phyloP scores from a whole-genome alignment of 2,888 invertebrate species.

The Cinara cedri region DNA sequence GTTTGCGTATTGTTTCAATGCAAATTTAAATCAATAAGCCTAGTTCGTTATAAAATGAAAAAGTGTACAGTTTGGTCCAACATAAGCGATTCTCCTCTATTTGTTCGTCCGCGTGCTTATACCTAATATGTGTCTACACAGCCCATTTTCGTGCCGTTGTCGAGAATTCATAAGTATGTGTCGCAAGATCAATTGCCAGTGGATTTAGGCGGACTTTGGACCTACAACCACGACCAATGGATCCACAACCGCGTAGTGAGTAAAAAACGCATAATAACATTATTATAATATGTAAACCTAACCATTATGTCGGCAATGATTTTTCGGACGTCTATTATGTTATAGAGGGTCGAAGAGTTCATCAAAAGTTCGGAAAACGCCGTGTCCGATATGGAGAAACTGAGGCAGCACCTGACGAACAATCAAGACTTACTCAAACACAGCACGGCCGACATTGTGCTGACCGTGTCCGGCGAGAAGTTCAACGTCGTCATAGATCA shows the following conservation, averaged over 20 bases:
- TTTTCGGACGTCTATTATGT: no score
- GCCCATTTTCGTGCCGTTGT: constrained; percentile 74
- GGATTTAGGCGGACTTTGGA: constrained; percentile 75
- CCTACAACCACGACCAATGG: constrained; percentile 78
- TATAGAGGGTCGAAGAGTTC: constrained; percentile 74
- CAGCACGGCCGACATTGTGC: constrained; percentile 68
- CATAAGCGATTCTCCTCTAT: no score
- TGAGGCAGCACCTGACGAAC: constrained; percentile 67
- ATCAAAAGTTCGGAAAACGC: constrained; percentile 69
- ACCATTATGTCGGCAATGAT: no score
- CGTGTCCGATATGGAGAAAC: constrained; percentile 69
- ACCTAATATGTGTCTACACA: constrained; percentile 64
- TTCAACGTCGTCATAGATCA: constrained; percentile 61
- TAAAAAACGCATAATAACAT: constrained; percentile 44
- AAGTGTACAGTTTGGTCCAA: no score
- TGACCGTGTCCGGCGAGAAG: constrained; percentile 65
- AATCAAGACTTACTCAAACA: constrained; percentile 64
- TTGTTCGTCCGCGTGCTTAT: no score
- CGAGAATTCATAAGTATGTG: constrained; percentile 73
- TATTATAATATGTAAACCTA: no score
- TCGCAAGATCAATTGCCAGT: constrained; percentile 74
- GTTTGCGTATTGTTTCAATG: no score
- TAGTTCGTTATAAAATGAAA: no score
- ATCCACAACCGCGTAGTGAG: constrained; percentile 76
- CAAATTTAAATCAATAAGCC: no score